Evolutionary conservation across 2,797 vertebrate genomes (phyloP).

Genomic region (Rhabdophis nuchalis): DNA sequence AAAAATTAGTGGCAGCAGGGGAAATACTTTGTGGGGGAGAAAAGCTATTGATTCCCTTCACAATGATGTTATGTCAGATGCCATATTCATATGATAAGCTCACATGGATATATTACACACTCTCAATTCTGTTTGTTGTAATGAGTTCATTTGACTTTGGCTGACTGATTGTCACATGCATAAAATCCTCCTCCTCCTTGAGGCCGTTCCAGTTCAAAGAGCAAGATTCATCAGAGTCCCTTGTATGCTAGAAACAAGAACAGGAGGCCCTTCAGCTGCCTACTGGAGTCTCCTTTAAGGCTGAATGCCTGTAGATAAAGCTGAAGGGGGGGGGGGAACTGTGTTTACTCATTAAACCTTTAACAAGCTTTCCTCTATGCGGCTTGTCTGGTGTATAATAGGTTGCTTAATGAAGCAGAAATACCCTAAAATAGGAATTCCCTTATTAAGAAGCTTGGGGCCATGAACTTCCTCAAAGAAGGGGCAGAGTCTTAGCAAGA

Average conservation of each 20-base stretch:
- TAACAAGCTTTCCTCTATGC: constrained; percentile 40
- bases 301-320: constrained; percentile 32
- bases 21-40: neutral
- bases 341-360: constrained; percentile 57
- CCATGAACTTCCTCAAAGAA: neutral
- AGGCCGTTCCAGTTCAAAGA: neutral
- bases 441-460: accelerated
- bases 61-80: neutral
- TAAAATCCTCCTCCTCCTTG: neutral
- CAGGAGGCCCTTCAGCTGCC: constrained; percentile 41
- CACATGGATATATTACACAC: constrained; percentile 36
- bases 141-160: constrained; percentile 24
- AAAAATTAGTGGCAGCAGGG: neutral
- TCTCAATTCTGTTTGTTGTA: constrained; percentile 11
- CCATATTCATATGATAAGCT: neutral
- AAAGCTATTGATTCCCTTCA: neutral
- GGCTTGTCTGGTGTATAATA: neutral
- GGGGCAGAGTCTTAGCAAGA: neutral
- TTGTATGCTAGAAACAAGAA: constrained; percentile 16
- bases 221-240: constrained; percentile 8
- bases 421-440: neutral
- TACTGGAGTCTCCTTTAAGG: constrained; percentile 10
- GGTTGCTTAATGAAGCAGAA: constrained; percentile 25
- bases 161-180: neutral
- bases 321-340: constrained; percentile 8